These are phyloP conservation scores for Cervus canadensis DNA, from an alignment of 2,113 vertebrate species.

Conservation along the genomic window DNA sequence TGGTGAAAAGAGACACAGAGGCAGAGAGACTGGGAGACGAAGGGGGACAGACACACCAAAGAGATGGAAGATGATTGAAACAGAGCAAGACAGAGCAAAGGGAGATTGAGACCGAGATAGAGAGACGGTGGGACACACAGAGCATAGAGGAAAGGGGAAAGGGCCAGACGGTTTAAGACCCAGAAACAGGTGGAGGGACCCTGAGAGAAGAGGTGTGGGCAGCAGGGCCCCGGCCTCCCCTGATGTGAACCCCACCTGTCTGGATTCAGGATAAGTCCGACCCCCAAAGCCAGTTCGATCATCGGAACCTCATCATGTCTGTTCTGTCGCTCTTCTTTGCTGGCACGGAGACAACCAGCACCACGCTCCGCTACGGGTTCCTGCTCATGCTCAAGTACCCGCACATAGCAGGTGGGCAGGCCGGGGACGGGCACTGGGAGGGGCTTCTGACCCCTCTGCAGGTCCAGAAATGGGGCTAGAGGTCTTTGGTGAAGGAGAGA, in stretches of 20 bases:
- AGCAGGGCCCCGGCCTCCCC: accelerated
- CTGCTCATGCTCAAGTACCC: conserved; percentile 75
- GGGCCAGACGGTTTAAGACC: too few relatives aligned
- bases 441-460: background rate
- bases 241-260: accelerated
- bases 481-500: background rate
- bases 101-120: background rate
- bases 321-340: conserved; percentile 75
- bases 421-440: accelerated
- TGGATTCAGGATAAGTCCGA: conserved; percentile 72
- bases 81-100: background rate
- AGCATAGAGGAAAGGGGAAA: background rate
- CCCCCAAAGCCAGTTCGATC: conserved; percentile 49
- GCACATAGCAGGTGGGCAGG: conserved; percentile 64
- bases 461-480: background rate
- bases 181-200: too few relatives aligned
- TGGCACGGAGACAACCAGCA: conserved; percentile 79
- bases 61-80: background rate
- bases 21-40: background rate
- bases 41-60: background rate
- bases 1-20: background rate
- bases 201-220: accelerated
- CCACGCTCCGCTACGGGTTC: conserved; percentile 72
- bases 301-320: conserved; percentile 52
- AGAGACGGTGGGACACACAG: accelerated